phyloP scores from a whole-genome alignment of 2,113 vertebrate species.

The Elaphurus davidianus region DNA sequence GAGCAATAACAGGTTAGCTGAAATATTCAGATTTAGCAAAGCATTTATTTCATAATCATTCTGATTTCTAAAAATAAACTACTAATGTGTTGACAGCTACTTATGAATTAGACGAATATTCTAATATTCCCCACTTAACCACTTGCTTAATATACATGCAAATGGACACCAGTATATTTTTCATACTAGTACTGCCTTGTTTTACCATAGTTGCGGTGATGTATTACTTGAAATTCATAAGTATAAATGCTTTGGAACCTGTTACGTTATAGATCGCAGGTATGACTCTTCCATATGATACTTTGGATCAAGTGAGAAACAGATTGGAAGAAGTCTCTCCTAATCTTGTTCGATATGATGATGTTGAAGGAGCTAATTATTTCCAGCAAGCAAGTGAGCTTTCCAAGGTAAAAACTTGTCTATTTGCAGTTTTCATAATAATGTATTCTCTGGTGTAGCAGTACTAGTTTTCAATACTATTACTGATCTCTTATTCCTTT shows the following conservation, averaged over 20 bases:
- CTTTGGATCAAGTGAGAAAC: constrained; percentile 87
- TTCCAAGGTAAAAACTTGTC: constrained; percentile 84
- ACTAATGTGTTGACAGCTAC: background rate
- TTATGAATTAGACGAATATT: background rate
- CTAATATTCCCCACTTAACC: background rate
- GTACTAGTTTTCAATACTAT: background rate
- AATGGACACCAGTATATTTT: background rate
- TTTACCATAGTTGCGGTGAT: background rate
- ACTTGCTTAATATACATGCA: background rate
- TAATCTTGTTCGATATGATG: constrained; percentile 94
- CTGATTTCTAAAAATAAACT: background rate
- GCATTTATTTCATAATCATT: background rate
- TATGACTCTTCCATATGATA: constrained; percentile 92
- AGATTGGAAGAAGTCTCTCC: constrained; percentile 94
- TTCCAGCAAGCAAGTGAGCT: constrained; percentile 95
- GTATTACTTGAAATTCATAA: constrained; percentile 9
- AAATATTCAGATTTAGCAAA: background rate
- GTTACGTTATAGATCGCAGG: constrained; percentile 88
- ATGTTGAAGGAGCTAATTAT: constrained; percentile 96
- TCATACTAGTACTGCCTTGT: background rate
- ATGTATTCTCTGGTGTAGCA: background rate
- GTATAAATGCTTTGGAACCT: background rate
- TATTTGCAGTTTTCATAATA: background rate
- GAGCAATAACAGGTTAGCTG: background rate
- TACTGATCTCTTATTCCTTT: constrained; percentile 24